Evolutionary conservation across 1,140 invertebrate species (phyloP).

Genomic region (Acromyrmex charruanus): DNA sequence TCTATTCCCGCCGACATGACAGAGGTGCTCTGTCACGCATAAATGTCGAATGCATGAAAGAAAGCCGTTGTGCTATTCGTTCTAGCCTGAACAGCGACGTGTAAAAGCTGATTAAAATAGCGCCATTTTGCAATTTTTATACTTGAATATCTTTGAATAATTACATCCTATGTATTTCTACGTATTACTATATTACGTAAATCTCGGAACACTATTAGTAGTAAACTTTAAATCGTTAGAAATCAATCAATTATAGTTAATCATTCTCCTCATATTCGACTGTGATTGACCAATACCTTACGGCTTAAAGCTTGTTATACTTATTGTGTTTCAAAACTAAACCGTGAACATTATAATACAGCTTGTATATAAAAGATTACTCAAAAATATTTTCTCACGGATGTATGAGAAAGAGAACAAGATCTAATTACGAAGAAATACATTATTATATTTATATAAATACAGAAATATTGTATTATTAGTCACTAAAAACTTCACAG

Average conservation of each 20-base stretch:
- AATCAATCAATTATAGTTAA: too few species aligned
- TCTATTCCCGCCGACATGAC: conserved; percentile 22
- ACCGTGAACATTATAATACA: neutral
- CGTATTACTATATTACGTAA: too few species aligned
- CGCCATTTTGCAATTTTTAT: neutral
- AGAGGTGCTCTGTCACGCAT: conserved; percentile 11
- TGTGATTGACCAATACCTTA: too few species aligned
- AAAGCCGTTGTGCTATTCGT: conserved; percentile 1
- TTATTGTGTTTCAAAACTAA: neutral
- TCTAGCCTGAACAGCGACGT: neutral
- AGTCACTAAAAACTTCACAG: neutral
- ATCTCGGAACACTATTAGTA: too few species aligned
- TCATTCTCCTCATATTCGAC: too few species aligned
- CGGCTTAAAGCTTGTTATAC: too few species aligned
- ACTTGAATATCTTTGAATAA: neutral
- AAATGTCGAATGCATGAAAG: conserved; percentile 1
- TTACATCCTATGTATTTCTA: neutral
- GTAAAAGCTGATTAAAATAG: neutral
- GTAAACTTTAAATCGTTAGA: too few species aligned
- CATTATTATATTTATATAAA: neutral
- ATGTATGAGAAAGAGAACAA: neutral
- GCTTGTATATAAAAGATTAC: neutral
- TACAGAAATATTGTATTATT: neutral
- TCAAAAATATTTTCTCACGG: conserved; percentile 10
- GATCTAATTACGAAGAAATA: neutral